Conservation (phyloP, 2,888 invertebrate genomes). For the Marasmarcha lunaedactyla region DNA sequence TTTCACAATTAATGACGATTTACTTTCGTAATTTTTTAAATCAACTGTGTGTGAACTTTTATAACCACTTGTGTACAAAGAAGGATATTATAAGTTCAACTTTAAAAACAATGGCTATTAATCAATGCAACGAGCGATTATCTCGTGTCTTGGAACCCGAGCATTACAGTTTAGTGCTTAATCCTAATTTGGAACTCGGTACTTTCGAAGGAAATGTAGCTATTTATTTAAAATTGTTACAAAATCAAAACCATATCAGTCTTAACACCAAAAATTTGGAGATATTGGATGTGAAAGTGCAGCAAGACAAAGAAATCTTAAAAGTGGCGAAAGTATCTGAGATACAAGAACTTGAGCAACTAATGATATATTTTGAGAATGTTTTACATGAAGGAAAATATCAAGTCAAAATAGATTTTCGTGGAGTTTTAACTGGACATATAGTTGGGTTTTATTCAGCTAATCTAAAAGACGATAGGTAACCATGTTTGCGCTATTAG, state of each 20-base stretch:
- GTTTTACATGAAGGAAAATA: conserved; percentile 45
- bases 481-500: conserved; percentile 10
- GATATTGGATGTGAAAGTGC: conserved; percentile 48
- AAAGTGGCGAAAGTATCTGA: conserved; percentile 33
- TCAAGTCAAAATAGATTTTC: conserved; percentile 70
- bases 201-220: conserved; percentile 40
- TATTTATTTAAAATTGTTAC: conserved; percentile 41
- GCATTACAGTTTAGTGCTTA: conserved; percentile 41
- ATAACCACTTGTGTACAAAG: no score
- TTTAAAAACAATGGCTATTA: no score
- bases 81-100: no score
- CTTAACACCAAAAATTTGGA: conserved; percentile 72
- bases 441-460: conserved; percentile 83
- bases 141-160: conserved; percentile 36
- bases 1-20: no score
- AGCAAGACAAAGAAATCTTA: conserved; percentile 27
- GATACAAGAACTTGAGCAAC: conserved; percentile 39
- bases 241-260: conserved; percentile 48
- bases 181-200: conserved; percentile 36
- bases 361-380: conserved; percentile 35
- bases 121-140: conserved; percentile 25
- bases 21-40: no score
- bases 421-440: conserved; percentile 73
- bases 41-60: no score
- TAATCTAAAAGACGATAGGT: conserved; percentile 67